These are phyloP conservation scores for Deilephila porcellus DNA, from an alignment of 2,888 invertebrate genomes.

Conservation along the genomic window DNA sequence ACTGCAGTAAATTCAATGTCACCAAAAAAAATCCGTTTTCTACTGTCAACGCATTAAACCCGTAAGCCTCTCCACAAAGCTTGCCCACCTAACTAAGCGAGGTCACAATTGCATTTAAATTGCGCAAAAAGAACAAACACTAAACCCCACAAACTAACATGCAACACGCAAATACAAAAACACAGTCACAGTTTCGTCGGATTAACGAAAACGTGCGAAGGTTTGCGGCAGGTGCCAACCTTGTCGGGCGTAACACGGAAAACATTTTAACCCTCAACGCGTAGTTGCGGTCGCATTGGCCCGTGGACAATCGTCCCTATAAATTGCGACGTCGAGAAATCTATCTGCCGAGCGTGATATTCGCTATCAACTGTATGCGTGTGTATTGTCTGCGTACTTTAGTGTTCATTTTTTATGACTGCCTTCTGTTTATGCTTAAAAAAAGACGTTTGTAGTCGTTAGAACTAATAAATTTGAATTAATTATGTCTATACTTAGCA, in stretches of 20 bases:
- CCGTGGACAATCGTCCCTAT: conserved; percentile 34
- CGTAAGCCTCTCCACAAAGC: neutral
- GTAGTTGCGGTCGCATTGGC: conserved; percentile 59
- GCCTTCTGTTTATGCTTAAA: neutral
- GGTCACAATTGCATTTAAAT: neutral
- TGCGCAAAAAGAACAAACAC: neutral
- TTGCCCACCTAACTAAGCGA: neutral
- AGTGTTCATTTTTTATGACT: no score
- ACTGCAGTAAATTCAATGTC: no score
- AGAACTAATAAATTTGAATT: no score
- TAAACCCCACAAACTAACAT: neutral
- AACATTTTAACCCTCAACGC: conserved; percentile 73
- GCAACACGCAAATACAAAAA: conserved; percentile 7
- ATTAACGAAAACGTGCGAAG: conserved; percentile 18
- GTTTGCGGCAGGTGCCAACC: conserved; percentile 57
- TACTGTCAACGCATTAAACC: no score
- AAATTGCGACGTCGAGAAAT: conserved; percentile 33
- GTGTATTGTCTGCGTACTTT: neutral
- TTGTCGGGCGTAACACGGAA: conserved; percentile 67
- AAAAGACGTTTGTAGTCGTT: neutral
- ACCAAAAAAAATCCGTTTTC: no score
- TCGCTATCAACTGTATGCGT: neutral
- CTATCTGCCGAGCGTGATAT: conserved; percentile 25
- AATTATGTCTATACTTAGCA: no score
- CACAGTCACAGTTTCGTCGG: neutral